phyloP scores from a whole-genome alignment of 2,888 invertebrate species.

The Clunio marinus region DNA sequence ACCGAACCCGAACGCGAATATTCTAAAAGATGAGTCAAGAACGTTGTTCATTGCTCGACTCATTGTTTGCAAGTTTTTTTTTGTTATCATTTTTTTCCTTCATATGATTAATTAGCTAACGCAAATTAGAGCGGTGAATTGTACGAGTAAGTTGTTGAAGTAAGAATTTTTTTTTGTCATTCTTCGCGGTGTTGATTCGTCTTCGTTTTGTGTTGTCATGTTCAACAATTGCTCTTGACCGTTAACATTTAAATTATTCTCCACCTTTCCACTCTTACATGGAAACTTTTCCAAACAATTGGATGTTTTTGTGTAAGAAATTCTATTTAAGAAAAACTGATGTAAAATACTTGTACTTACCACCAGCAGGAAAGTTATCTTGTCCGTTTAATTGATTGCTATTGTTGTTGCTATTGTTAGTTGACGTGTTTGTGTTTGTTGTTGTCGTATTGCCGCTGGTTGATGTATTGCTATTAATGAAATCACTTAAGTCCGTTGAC shows the following conservation, averaged over 20 bases:
- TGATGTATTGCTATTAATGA: conserved; percentile 34
- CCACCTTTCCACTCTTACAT: background rate
- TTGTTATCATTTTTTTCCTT: conserved; percentile 11
- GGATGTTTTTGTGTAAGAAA: conserved; percentile 19
- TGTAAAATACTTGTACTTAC: conserved; percentile 35
- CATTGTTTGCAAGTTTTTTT: background rate
- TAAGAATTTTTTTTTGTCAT: background rate
- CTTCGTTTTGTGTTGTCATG: conserved; percentile 1
- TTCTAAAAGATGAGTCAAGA: conserved; percentile 14
- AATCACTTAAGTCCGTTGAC: conserved; percentile 39
- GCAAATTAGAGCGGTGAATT: too few relatives aligned
- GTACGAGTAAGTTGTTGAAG: background rate
- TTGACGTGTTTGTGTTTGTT: conserved; percentile 35
- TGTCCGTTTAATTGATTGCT: conserved; percentile 39
- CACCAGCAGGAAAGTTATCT: conserved; percentile 39
- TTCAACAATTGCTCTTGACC: conserved; percentile 24
- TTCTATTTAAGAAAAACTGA: background rate
- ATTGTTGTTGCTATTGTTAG: conserved; percentile 34
- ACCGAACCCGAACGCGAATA: background rate
- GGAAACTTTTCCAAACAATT: conserved; percentile 17
- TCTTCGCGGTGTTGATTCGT: background rate
- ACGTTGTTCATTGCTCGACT: background rate
- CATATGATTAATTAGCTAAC: background rate
- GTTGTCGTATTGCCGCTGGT: conserved; percentile 32
- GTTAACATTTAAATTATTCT: conserved; percentile 27